Evolutionary conservation across 2,888 invertebrate species (phyloP).

Genomic region (Volucella inanis): DNA sequence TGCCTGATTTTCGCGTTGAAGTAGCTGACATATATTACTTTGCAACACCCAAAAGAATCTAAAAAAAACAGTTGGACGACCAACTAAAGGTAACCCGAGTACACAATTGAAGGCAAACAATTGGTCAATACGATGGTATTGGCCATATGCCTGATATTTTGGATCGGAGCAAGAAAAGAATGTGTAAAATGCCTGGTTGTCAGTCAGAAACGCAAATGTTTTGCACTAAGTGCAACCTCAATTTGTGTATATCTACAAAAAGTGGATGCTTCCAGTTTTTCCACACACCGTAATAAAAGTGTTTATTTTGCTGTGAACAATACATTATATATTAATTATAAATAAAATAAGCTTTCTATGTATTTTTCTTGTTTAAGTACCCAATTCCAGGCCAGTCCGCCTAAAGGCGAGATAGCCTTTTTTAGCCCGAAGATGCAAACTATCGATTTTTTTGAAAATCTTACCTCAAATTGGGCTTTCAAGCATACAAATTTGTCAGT

Average conservation of each 20-base stretch:
- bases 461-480: neutral
- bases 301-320: too few relatives aligned
- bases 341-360: too few relatives aligned
- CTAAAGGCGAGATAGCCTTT: neutral
- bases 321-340: too few relatives aligned
- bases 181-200: neutral
- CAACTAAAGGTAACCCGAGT: too few relatives aligned
- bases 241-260: neutral
- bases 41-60: too few relatives aligned
- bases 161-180: neutral
- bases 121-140: too few relatives aligned
- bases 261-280: neutral
- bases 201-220: neutral
- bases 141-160: neutral
- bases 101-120: too few relatives aligned
- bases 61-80: too few relatives aligned
- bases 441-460: neutral
- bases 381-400: neutral
- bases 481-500: too few relatives aligned
- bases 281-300: neutral
- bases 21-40: too few relatives aligned
- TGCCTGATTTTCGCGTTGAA: too few relatives aligned
- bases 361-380: neutral
- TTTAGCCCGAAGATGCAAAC: neutral
- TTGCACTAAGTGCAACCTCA: neutral